Percentiles rank a stretch among this genome's conserved stretches.
phyloP scores from a whole-genome alignment of 2,113 vertebrate species.

The Coryphaenoides rupestris region DNA sequence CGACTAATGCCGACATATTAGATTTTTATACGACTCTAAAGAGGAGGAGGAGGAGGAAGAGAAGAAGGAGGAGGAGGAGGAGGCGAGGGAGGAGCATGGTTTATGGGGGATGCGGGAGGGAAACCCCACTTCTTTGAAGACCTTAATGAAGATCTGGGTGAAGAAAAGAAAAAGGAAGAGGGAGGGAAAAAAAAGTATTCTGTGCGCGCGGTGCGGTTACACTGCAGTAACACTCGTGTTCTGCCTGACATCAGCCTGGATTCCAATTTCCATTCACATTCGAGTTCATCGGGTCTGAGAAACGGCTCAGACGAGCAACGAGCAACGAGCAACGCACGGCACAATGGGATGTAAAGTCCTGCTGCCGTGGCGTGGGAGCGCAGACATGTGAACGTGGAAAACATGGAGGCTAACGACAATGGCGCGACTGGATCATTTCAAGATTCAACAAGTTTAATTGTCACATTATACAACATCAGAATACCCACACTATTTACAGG shows the following conservation, averaged over 20 bases:
- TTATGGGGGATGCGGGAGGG: constrained; percentile 14
- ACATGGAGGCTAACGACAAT: not conserved
- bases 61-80: too few species aligned
- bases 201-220: constrained; percentile 13
- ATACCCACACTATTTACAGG: too few species aligned
- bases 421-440: too few species aligned
- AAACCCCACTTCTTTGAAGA: constrained; percentile 44
- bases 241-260: constrained; percentile 26
- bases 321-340: too few species aligned
- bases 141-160: constrained; percentile 49
- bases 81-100: too few species aligned
- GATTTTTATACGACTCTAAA: constrained; percentile 58
- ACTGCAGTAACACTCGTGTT: constrained; percentile 31
- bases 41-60: constrained; percentile 5
- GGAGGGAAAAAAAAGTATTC: constrained; percentile 1
- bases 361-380: constrained; percentile 12
- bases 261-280: constrained; percentile 25
- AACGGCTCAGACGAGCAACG: constrained; percentile 10
- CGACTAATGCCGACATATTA: constrained; percentile 65
- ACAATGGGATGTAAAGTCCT: constrained; percentile 21
- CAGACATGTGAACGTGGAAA: constrained; percentile 2
- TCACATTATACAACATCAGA: too few species aligned
- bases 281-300: constrained; percentile 21
- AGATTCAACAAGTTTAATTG: too few species aligned
- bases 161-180: constrained; percentile 21